Evolutionary conservation across 2,888 invertebrate genomes (phyloP), one percentile per base, ranked within the genome.

Genomic region (Scaeva pyrastri): DNA sequence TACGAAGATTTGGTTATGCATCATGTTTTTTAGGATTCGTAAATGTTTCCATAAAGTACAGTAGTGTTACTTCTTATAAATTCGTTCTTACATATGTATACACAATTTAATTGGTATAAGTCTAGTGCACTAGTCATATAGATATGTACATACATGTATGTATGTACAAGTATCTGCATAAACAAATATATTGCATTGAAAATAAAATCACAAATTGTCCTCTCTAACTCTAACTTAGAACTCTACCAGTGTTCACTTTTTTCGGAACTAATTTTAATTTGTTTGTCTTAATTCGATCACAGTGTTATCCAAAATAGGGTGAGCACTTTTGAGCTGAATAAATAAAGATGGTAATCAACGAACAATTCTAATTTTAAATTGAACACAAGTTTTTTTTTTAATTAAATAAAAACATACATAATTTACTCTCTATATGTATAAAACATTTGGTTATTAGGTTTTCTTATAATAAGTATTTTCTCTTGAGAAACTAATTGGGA

Each of bases 151-250:
- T 31, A 31, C 0, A 7, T 31, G 31, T 31, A 31, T 1, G 31
- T 8, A 31, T 5, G 31, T n/a, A n/a, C n/a, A n/a, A 6, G 1
- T n/a, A 45, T 45, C 14, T 48, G 5, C 11, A 50, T 2, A 12
- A 21, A 12, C 10, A 10, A 55, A 55, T 26, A 39, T 60, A 39
- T 19, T 2, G 3, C 31, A 16, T 39, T n/a, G 36, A 72, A 41
- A 79, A 74, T 74, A 74, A 74, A 64, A 19, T 83, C 79, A 83
- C 83, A 83, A 83, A 14, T 64, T 48, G 81, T 56, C 62, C 14
- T 26, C n/a, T n/a, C 23, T 41, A 36, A 19, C 52, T 36, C 60
- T 50, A 12, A 14, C 21, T 45, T 55, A n/a, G 1, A 52, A 77
- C 10, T 56, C 12, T 11, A 7, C 19, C 7, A 43, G 62, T 16